Base-by-base conservation (phyloP, 2,113 vertebrate species). In the Pongo abelii region DNA sequence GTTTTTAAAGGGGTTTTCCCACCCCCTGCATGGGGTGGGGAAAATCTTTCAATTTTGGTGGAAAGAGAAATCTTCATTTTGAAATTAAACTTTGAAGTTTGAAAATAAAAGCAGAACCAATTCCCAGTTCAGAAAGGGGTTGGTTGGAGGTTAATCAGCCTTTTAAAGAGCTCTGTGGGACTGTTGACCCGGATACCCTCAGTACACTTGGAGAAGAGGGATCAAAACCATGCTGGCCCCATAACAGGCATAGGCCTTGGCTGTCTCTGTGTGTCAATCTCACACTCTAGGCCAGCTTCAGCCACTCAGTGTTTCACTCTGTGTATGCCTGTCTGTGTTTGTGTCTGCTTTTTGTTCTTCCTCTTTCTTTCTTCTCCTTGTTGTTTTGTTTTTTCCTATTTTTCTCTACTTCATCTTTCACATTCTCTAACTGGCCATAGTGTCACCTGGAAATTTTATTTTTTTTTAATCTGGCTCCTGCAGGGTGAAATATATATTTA, bases 51-150 rank as follows among this genome's bases (percentile, higher is more conserved):
- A 72, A 70, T 38, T 93, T 48, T 25, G 25, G 22, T 27, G 17
- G 78, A 32, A 83, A 95, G 96, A 48, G 18, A 91, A 87, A 81
- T 50, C 89, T 92, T 94, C n/a, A n/a, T 85, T 80, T 84, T 74
- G 74, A 78, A 89, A 79, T 67, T 94, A 43, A 89, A 59, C 38
- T 74, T 89, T 81, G 50, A 95, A 79, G 57, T 85, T 72, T 64
- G n/a, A 35, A 75, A 96, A 74, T 85, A 57, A 81, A 95, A 94
- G 11, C 43, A 87, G 75, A 59, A 46, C 10, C 27, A 72, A 17
- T 57, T 57, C 38, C 7, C 61, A 52, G 59, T 61, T 89, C 38
- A 67, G 50, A 94, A 38, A 83, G 70, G 43, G 27, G 79, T 30
- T 57, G 13, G 20, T 35, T 52, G 50, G 30, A 78, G 46, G n/a